Base-by-base conservation (phyloP, 2,113 vertebrate genomes). In the Malurus melanocephalus region DNA sequence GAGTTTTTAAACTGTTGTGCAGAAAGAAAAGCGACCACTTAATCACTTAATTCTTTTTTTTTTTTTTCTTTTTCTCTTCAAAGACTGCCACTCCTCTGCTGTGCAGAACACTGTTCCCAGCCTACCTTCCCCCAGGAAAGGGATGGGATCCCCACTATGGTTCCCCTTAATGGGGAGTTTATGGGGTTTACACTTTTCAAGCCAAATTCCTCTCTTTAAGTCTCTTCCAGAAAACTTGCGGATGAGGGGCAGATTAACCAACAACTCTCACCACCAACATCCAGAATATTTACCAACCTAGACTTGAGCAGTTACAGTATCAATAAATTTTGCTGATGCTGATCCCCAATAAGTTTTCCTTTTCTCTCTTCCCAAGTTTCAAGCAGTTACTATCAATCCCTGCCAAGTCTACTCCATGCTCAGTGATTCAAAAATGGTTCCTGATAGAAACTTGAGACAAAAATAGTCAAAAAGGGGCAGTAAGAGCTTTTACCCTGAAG, bases 31-130 rank as follows among this genome's bases (percentile, higher is more conserved):
- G 10, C 20, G 45, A 65, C 9, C 3, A 11, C 4, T 13, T 27
- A 0, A 35, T 17, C 3, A 11, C 4, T 13, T 27, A 0, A 35
- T 17, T 66, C 2, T 2, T 27, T 61, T 78, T 10, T n/a, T 53
- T 38, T 38, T 38, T 38, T 38, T 38, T 82, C 27, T 43, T 49
- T 62, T 14, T 21, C 19, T 66, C 45, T 24, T 18, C 32, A 24
- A 45, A 61, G 26, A 14, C 2, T 40, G 23, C 20, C 14, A 22
- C 6, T 13, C 19, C 32, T 60, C 20, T n/a, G 38, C 59, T 30
- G 23, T 10, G 9, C 51, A 53, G 18, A 49, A 4, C 3, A 22
- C 24, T 20, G n/a, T 10, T 81, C 19, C 28, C 38, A 74, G 69
- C 45, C 45, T 2, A 0, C 15, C 53, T 46, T n/a, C 35, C 13